A percentile compares a stretch with the other conserved stretches of the same genome.
These are phyloP conservation scores for Heterodera filipjevi DNA, from an alignment of 2,888 invertebrate species.

Conservation along the genomic window DNA sequence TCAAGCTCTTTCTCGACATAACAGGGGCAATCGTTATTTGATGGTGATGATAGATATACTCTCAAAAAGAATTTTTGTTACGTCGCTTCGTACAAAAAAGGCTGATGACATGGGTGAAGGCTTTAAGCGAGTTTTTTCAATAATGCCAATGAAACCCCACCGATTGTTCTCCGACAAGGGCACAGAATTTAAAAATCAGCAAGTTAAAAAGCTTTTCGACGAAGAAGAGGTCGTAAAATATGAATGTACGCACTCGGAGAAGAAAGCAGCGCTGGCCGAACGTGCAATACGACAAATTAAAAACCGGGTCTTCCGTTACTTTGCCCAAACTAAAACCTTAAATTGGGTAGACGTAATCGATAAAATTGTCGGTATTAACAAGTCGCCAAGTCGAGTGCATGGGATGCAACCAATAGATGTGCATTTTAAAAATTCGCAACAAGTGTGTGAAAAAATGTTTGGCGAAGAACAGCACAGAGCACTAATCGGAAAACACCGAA, in stretches of 20 bases:
- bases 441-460: slow-evolving; percentile 6
- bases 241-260: slow-evolving; percentile 16
- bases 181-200: slow-evolving; percentile 14
- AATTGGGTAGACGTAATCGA: slow-evolving; percentile 15
- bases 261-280: slow-evolving; percentile 26
- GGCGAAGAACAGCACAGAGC: slow-evolving; percentile 1
- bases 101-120: slow-evolving; percentile 11
- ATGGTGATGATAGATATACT: slow-evolving; percentile 22
- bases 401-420: slow-evolving; percentile 22
- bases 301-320: slow-evolving; percentile 13
- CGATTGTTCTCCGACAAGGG: slow-evolving; percentile 26
- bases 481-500: neutral
- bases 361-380: slow-evolving; percentile 19
- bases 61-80: slow-evolving; percentile 17
- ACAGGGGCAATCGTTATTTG: slow-evolving; percentile 24
- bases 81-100: slow-evolving; percentile 8
- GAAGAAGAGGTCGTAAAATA: slow-evolving; percentile 19
- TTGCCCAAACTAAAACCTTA: neutral
- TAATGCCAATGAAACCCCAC: slow-evolving; percentile 30
- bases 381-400: neutral
- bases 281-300: slow-evolving; percentile 19
- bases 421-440: slow-evolving; percentile 20
- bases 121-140: slow-evolving; percentile 12
- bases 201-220: slow-evolving; percentile 18
- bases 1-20: slow-evolving; percentile 17